These are phyloP conservation scores for Enoplosus armatus DNA, from an alignment of 2,797 vertebrate species.

Conservation along the genomic window DNA sequence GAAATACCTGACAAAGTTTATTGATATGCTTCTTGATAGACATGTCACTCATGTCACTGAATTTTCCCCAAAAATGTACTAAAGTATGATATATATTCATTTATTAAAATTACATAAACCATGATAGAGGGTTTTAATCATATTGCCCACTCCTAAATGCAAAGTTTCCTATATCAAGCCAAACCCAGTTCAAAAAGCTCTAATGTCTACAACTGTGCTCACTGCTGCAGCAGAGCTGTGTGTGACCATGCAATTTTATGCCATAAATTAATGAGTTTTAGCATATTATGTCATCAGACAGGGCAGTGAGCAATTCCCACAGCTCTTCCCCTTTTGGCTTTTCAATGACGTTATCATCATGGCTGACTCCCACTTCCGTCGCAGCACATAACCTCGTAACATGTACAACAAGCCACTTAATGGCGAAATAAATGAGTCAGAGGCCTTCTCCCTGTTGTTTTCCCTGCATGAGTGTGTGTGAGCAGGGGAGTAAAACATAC, in stretches of 20 bases:
- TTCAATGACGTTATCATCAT: conserved; percentile 67
- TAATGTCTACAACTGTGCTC: neutral
- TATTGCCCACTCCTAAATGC: neutral
- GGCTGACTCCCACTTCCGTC: conserved; percentile 53
- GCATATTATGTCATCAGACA: conserved; percentile 50
- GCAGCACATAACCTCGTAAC: conserved; percentile 59
- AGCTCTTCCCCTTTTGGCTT: conserved; percentile 45
- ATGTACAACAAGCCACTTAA: conserved; percentile 66
- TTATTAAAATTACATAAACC: neutral
- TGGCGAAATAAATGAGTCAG: conserved; percentile 70
- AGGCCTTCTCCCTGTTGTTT: conserved; percentile 42
- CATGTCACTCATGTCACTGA: neutral
- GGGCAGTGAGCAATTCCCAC: conserved; percentile 33
- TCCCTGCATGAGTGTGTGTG: neutral
- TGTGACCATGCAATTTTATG: conserved; percentile 39
- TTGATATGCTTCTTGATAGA: neutral
- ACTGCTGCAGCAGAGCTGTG: conserved; percentile 2
- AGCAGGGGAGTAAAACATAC: conserved; percentile 34
- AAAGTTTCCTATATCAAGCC: neutral
- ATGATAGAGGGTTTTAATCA: neutral
- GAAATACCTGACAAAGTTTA: neutral
- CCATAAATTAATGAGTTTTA: conserved; percentile 49
- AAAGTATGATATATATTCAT: neutral
- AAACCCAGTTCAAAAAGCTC: conserved; percentile 4
- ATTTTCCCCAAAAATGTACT: neutral